These are phyloP conservation scores for Drosophila prosaltans DNA, from an alignment of 1,140 invertebrate genomes.

Conservation along the genomic window DNA sequence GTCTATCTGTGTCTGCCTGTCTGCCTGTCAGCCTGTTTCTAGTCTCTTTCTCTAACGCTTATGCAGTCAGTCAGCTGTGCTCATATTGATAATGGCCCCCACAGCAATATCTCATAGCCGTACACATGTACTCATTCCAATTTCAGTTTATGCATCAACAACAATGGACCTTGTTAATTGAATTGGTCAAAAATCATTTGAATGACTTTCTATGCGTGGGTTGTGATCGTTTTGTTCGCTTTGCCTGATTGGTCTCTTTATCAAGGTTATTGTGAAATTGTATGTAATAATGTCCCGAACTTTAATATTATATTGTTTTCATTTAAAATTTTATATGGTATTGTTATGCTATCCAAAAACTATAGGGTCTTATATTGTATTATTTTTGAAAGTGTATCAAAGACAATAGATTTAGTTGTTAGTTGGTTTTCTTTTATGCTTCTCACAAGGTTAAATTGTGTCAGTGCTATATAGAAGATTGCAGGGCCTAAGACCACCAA, in stretches of 20 bases:
- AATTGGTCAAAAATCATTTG: constrained; percentile 47
- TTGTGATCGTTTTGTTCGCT: constrained; percentile 3
- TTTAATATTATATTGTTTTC: constrained; percentile 63
- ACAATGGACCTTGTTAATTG: constrained; percentile 71
- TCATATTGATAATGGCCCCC: constrained; percentile 49
- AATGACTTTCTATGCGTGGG: constrained; percentile 66
- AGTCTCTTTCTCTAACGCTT: constrained; percentile 6
- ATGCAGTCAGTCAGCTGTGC: constrained; percentile 39
- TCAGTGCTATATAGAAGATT: constrained; percentile 19
- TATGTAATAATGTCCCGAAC: constrained; percentile 47
- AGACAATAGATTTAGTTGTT: constrained; percentile 19
- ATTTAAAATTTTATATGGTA: constrained; percentile 46
- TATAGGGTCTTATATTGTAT: constrained; percentile 12
- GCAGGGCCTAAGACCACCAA: background rate
- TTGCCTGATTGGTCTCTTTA: background rate
- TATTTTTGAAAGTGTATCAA: constrained; percentile 28
- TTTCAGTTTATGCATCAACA: constrained; percentile 28
- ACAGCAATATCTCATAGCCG: background rate
- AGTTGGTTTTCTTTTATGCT: constrained; percentile 34
- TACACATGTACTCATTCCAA: constrained; percentile 7
- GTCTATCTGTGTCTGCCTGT: background rate
- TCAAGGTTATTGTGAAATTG: constrained; percentile 57
- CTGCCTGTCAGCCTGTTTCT: constrained; percentile 6
- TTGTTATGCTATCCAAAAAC: constrained; percentile 27
- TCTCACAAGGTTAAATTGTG: constrained; percentile 45